Percentiles rank a stretch among this genome's conserved stretches.
These are phyloP conservation scores for Hiodon tergisus DNA, from an alignment of 2,113 vertebrate genomes.

Conservation along the genomic window DNA sequence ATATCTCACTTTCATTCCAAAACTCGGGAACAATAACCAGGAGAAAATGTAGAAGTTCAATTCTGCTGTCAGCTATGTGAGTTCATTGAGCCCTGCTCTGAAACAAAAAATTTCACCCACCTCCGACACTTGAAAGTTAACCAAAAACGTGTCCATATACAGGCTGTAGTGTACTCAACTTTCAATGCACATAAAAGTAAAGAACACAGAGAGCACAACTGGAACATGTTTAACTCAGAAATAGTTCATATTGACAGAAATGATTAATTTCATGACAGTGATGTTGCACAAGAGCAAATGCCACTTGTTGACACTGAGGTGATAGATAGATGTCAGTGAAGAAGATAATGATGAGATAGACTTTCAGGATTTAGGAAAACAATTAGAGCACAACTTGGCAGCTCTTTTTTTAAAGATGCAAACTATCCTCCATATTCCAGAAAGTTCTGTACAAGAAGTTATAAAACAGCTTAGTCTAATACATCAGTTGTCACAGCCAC, in stretches of 20 bases:
- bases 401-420: background rate
- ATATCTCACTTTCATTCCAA: too few relatives aligned
- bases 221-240: constrained; percentile 7
- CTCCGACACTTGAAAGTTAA: constrained; percentile 5
- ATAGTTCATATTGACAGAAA: background rate
- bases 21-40: too few relatives aligned
- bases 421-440: background rate
- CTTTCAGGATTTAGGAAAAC: background rate
- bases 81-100: too few relatives aligned
- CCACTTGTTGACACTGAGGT: background rate
- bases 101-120: too few relatives aligned
- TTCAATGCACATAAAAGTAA: constrained; percentile 18
- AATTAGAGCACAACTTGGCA: constrained; percentile 6
- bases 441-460: background rate
- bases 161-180: constrained; percentile 16
- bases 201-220: constrained; percentile 6
- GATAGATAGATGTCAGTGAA: background rate
- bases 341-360: background rate
- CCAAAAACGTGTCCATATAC: constrained; percentile 22
- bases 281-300: background rate
- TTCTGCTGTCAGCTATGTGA: too few relatives aligned
- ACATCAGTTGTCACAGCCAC: background rate
- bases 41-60: too few relatives aligned
- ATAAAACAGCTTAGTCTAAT: background rate
- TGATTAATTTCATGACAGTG: background rate